Base-by-base conservation (phyloP, 2,797 vertebrate species). In the Triplophysa bombifrons region DNA sequence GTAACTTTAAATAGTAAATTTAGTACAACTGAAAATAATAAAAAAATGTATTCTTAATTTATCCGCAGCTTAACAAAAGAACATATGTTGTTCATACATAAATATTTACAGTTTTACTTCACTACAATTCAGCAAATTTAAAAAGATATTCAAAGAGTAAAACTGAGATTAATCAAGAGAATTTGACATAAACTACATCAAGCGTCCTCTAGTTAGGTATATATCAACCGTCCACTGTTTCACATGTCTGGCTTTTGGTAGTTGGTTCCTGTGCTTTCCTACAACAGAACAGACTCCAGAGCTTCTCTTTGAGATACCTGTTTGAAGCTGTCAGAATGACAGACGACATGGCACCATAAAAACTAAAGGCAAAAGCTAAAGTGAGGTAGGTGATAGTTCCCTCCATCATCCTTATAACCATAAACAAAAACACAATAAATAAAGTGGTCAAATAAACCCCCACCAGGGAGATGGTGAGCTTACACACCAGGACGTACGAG, bases 401-500 rank as follows among this genome's bases (percentile, higher is more conserved):
- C 6, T 10, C 30, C 1, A 65, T 30, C 3, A 82, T 0, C 22
- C 27, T 14, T 6, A 56, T n/a, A 22, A 82, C 19, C 11, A 81
- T 41, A 56, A 53, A 87, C 13, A 82, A 11, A 51, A 20, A 50
- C 1, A 84, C 74, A 5, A 80, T 51, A 17, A 69, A 17, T 34
- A 87, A 27, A 13, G 80, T 76, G n/a, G 67, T 20, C 27, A 87
- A 14, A 67, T 86, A 88, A 65, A 88, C 83, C 19, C 65, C 78
- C 14, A 85, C 83, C 53, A 86, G 78, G 3, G 83, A 76, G 27
- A 86, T 65, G 22, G 80, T 88, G 48, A 85, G 72, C 72, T 78
- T 85, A 50, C 84, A 86, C 16, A 87, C 78, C 68, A 84, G 73
- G 53, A 88, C 67, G 73, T 88, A 88, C 38, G 87, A 83, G n/a